Conservation (phyloP, 2,113 vertebrate species). For the Pyrgilauda ruficollis region DNA sequence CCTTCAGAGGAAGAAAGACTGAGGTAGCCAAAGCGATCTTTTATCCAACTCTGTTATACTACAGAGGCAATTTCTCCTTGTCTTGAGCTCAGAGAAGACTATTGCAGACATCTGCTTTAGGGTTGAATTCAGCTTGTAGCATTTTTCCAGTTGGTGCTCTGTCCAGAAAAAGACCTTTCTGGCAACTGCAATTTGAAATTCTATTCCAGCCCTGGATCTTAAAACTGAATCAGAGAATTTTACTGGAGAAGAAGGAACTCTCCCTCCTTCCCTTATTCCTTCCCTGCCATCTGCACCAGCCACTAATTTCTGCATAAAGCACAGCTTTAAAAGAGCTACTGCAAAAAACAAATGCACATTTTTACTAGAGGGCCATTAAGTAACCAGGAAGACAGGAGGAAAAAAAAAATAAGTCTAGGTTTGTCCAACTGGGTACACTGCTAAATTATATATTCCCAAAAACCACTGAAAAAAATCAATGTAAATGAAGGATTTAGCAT, state of each 20-base stretch:
- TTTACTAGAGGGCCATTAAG: background rate
- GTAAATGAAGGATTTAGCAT: background rate
- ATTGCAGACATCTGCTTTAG: background rate
- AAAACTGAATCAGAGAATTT: background rate
- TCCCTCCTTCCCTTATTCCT: background rate
- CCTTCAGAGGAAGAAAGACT: background rate
- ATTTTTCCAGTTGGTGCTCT: background rate
- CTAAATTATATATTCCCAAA: background rate
- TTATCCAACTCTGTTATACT: background rate
- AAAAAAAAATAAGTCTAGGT: background rate
- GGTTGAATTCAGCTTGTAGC: background rate
- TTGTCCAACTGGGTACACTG: background rate
- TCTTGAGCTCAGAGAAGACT: background rate
- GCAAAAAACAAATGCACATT: background rate
- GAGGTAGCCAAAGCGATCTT: background rate
- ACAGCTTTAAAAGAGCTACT: background rate
- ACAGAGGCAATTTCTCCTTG: background rate
- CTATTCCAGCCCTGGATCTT: background rate
- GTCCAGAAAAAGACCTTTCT: slow-evolving; percentile 27
- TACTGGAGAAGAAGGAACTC: background rate
- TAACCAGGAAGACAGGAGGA: background rate
- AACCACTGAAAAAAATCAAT: background rate
- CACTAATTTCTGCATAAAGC: background rate
- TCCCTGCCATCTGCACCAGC: background rate
- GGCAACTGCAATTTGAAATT: slow-evolving; percentile 7